Conservation (phyloP, 1,140 invertebrate genomes). For the Nebria ingens region DNA sequence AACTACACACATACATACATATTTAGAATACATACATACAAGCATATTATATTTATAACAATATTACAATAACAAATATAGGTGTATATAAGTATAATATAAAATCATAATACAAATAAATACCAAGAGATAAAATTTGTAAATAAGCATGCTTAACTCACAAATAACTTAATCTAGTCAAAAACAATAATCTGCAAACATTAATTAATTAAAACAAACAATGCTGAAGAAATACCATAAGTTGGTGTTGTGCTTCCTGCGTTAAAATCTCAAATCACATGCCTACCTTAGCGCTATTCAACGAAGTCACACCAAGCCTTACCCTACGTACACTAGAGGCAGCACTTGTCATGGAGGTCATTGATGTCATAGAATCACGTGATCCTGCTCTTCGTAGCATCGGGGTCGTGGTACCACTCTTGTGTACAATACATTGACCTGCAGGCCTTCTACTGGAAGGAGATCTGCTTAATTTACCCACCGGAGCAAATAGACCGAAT, state of each 20-base stretch:
- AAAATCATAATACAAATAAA: conserved; percentile 12
- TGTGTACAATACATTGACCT: conserved; percentile 50
- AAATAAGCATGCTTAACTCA: neutral
- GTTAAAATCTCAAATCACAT: neutral
- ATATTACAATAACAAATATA: too few relatives aligned
- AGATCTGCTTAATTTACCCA: conserved; percentile 74
- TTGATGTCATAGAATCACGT: conserved; percentile 73
- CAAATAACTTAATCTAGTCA: neutral
- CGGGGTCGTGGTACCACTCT: conserved; percentile 43
- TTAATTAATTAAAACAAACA: neutral
- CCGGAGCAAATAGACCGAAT: conserved; percentile 86
- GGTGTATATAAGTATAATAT: too few relatives aligned
- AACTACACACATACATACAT: too few relatives aligned
- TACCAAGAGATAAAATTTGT: neutral
- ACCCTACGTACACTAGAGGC: conserved; percentile 39
- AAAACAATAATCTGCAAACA: neutral
- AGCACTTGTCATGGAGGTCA: conserved; percentile 59
- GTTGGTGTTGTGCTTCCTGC: neutral
- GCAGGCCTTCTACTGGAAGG: conserved; percentile 59
- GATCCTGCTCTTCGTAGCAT: conserved; percentile 63
- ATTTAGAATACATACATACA: too few relatives aligned
- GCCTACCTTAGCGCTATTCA: conserved; percentile 55
- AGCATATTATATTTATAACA: too few relatives aligned
- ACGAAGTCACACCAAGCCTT: conserved; percentile 61
- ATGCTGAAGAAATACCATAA: neutral